Conservation (phyloP, 1,140 invertebrate species). For the Whitmania pigra region DNA sequence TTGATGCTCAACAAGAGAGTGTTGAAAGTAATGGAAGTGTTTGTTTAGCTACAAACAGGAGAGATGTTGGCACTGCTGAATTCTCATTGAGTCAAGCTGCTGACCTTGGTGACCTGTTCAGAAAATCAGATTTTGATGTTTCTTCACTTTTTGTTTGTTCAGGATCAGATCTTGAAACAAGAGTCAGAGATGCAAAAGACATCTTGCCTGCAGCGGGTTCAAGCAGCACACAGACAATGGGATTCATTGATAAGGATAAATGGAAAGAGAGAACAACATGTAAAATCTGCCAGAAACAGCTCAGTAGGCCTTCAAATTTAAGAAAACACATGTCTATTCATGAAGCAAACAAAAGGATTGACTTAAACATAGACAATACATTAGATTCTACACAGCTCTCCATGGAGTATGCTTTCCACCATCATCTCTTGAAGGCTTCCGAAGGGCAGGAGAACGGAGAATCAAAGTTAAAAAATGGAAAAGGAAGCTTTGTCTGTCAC, state of each 20-base stretch:
- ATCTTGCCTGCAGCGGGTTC: neutral
- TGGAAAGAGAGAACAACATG: slow-evolving; percentile 8
- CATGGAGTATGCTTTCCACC: too few relatives aligned
- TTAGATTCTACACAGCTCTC: neutral
- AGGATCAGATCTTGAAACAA: neutral
- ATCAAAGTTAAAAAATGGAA: neutral
- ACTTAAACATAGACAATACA: neutral
- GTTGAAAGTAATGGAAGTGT: neutral
- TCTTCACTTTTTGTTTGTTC: neutral
- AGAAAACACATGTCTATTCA: neutral
- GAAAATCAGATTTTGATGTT: neutral
- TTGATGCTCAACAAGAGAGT: neutral
- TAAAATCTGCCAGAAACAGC: neutral
- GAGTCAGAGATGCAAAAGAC: neutral
- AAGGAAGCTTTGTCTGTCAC: neutral
- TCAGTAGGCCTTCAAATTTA: neutral
- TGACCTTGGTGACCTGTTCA: neutral
- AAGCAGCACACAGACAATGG: neutral
- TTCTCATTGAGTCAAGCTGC: neutral
- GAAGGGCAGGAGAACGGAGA: neutral
- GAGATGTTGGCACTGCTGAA: neutral
- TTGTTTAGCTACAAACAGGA: neutral
- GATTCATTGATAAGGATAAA: too few relatives aligned
- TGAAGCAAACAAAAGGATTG: neutral
- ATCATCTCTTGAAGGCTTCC: too few relatives aligned